Evolutionary conservation across 2,888 invertebrate genomes (phyloP).

Genomic region (Papilio protenor): DNA sequence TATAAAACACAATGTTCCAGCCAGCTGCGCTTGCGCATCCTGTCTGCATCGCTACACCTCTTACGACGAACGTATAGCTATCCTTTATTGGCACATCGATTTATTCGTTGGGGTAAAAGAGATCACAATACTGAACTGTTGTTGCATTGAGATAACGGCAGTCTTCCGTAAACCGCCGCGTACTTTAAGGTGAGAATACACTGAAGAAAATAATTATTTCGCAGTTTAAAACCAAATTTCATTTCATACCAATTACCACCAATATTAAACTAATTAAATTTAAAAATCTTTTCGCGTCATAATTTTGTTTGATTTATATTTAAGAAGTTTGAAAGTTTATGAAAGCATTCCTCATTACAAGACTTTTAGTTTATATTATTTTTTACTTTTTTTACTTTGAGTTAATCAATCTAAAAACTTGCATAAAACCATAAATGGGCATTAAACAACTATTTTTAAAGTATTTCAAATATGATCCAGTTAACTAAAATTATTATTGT

Average conservation of each 20-base stretch:
- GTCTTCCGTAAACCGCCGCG: slow-evolving; percentile 73
- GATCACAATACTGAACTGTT: slow-evolving; percentile 62
- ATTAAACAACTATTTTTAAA: not conserved
- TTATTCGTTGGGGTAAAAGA: slow-evolving; percentile 55
- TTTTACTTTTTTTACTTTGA: too few species aligned
- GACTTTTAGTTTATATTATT: too few species aligned
- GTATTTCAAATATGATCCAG: not conserved
- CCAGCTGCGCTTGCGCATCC: slow-evolving; percentile 83
- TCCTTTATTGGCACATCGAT: slow-evolving; percentile 60
- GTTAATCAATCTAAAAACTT: too few species aligned
- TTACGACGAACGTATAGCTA: slow-evolving; percentile 68
- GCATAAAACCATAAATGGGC: not conserved
- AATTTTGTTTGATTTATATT: too few species aligned
- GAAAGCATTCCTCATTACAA: too few species aligned
- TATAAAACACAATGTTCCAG: slow-evolving; percentile 77
- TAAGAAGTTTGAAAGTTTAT: too few species aligned
- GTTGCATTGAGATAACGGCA: slow-evolving; percentile 70
- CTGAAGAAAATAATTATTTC: slow-evolving; percentile 1
- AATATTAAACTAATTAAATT: not conserved
- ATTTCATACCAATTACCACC: not conserved
- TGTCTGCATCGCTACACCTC: slow-evolving; percentile 79
- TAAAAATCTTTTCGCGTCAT: not conserved
- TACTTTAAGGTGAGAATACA: slow-evolving; percentile 56
- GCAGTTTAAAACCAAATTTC: not conserved
- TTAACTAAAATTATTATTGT: not conserved